Evolutionary conservation across 2,888 invertebrate species (phyloP), one percentile per base, ranked within the genome.

Genomic region (Thera obeliscata): DNA sequence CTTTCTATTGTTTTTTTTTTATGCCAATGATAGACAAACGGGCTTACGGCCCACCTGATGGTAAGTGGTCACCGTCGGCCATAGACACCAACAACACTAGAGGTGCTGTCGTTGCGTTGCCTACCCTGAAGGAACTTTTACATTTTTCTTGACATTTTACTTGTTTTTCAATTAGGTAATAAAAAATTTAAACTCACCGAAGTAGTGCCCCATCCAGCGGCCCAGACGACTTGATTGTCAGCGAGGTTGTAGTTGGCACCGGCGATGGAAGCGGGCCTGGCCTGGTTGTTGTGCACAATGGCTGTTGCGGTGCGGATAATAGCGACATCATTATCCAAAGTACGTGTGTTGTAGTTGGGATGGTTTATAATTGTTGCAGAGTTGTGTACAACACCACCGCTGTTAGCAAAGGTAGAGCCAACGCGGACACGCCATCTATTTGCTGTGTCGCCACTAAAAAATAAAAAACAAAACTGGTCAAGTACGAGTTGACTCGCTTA

Each of bases 121-220:
- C 22, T 22, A 22, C 22, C 22, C 22, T 22, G 22, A 22, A 22
- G 22, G 22, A 22, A 22, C 22, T 22, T 22, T 22, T 22, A 22
- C 22, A 22, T 22, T 22, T 22, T 22, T 22, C 22, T 22, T 22
- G 22, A 1, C 22, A 22, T 22, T 22, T 22, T 22, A 22, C 22
- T 22, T 22, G 22, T 22, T 22, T 22, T 22, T 22, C 22, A 22
- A 38, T 38, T 3, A 38, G 6, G 38, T 38, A 38, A 6, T 38
- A 38, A 38, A 41, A 41, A 41, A 41, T 1, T 5, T 11, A 61
- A 58, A 62, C 87, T 83, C 73, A 87, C 87, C 3, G 73, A 70
- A 61, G 75, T 83, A 8, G 68, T 12, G 2, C 89, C 89, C 88
- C 89, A 89, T 66, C 89, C 89, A 35, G 84, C 75, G 38, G 86